Conservation (phyloP, 2,888 invertebrate species). For the Synergus laeviventris region DNA sequence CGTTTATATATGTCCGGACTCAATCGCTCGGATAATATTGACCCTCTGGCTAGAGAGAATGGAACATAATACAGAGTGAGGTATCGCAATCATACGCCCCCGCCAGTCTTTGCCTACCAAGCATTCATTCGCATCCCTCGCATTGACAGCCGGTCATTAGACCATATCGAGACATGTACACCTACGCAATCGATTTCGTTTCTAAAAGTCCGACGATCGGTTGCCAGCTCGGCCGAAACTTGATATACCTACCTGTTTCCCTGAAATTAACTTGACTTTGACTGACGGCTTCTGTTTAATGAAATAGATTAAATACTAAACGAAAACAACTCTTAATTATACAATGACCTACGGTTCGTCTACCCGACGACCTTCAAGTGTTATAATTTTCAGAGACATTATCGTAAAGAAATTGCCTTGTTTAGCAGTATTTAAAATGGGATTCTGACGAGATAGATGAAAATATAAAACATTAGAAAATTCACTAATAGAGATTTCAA, state of each 20-base stretch:
- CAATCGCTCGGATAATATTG: slow-evolving; percentile 73
- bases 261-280: slow-evolving; percentile 32
- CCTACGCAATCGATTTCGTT: slow-evolving; percentile 48
- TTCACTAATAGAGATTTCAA: too few relatives aligned
- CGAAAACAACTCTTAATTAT: not conserved
- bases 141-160: slow-evolving; percentile 75
- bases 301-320: not conserved
- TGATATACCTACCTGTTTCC: slow-evolving; percentile 36
- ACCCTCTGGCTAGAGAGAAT: slow-evolving; percentile 67
- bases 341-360: not conserved
- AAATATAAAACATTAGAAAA: too few relatives aligned
- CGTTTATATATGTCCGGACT: slow-evolving; percentile 58
- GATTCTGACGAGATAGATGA: too few relatives aligned
- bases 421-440: too few relatives aligned
- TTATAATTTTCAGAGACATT: too few relatives aligned
- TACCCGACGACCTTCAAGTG: too few relatives aligned
- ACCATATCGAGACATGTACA: slow-evolving; percentile 52
- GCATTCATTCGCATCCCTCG: slow-evolving; percentile 64
- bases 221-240: slow-evolving; percentile 19
- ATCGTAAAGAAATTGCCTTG: not conserved
- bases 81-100: slow-evolving; percentile 59
- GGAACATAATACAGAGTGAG: slow-evolving; percentile 67
- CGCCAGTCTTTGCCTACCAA: slow-evolving; percentile 56
- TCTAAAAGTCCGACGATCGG: slow-evolving; percentile 29
- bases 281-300: slow-evolving; percentile 22